Base-by-base conservation (phyloP, 1,140 invertebrate species). In the Lerema accius region DNA sequence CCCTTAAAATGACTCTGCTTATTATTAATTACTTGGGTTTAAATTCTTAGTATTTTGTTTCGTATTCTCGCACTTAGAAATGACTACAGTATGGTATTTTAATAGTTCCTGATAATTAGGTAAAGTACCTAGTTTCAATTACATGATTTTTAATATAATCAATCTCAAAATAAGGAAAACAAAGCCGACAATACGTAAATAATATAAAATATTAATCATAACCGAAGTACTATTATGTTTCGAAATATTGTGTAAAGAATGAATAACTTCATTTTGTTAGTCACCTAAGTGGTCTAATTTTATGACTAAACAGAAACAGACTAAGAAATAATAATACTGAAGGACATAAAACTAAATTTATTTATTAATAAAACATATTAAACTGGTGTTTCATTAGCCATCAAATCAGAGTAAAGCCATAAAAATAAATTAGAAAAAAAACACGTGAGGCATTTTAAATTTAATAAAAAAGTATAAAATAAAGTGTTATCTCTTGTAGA, bases 381-480 rank as follows among this genome's bases (percentile, higher is more conserved):
- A 32, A 32, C 7, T 3, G 28, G 28, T 9, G 28, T 32, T 32
- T 32, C 28, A 32, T 32, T 32, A 32, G 28, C 28, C 28, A 32
- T 9, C 28, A 32, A 32, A 32, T 32, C 4, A 7, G 28, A 7
- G 28, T 15, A 15, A 16, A 42, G 13, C 14, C 13, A 32, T 11
- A 23, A 55, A 42, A 42, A 42, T 42, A 42, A 42, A 42, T 40
- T 13, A 42, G 28, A 26, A 39, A 39, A n/a, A n/a, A 40, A 53
- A 40, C 16, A 23, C 23, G 5, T 7, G 7, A 55, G 13, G 39
- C 51, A 55, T 42, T 55, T 55, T 10, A 35, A 50, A 35, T 15
- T 50, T 19, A 13, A 48, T 17, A 48, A 50, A 53, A 53, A 55
- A 42, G 51, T 42, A 50, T 50, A 6, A 51, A 26, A 55, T 42